Percentiles rank a stretch among this genome's conserved stretches.
phyloP scores from a whole-genome alignment of 2,888 invertebrate genomes.

The Lithosia quadra region DNA sequence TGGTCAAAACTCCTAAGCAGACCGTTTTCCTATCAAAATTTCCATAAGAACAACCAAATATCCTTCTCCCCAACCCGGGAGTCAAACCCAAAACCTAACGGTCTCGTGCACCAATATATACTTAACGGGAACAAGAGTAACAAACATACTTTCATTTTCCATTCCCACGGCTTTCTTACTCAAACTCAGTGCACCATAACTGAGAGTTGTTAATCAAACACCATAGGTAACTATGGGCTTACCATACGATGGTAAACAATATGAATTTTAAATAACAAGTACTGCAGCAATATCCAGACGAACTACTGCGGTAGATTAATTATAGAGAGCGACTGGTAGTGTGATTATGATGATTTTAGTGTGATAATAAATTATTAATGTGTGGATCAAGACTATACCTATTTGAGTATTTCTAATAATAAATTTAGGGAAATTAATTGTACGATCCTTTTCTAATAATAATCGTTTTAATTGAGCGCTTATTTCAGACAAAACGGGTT shows the following conservation, averaged over 20 bases:
- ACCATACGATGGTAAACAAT: conserved; percentile 64
- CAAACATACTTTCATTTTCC: conserved; percentile 53
- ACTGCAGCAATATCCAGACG: conserved; percentile 70
- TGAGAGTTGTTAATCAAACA: conserved; percentile 55
- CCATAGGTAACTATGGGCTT: conserved; percentile 45
- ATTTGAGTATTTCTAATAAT: no score
- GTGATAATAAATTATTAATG: no score
- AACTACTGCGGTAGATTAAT: conserved; percentile 54
- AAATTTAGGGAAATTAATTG: no score
- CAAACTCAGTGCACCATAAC: conserved; percentile 58
- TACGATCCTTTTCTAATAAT: no score
- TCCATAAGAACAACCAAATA: no score
- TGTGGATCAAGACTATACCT: no score
- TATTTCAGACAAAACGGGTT: no score
- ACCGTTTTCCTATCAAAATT: no score
- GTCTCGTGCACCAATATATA: not conserved
- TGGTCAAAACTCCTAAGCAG: no score
- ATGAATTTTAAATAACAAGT: conserved; percentile 79
- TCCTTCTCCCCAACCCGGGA: not conserved
- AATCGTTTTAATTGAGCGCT: no score
- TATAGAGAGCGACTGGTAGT: conserved; percentile 21
- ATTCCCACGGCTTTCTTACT: conserved; percentile 66
- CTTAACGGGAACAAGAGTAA: conserved; percentile 9
- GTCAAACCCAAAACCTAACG: not conserved
- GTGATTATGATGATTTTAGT: conserved; percentile 20